Percentiles rank a stretch among this genome's conserved stretches.
These are phyloP conservation scores for Drosophila monieri DNA, from an alignment of 2,888 invertebrate genomes.

Conservation along the genomic window DNA sequence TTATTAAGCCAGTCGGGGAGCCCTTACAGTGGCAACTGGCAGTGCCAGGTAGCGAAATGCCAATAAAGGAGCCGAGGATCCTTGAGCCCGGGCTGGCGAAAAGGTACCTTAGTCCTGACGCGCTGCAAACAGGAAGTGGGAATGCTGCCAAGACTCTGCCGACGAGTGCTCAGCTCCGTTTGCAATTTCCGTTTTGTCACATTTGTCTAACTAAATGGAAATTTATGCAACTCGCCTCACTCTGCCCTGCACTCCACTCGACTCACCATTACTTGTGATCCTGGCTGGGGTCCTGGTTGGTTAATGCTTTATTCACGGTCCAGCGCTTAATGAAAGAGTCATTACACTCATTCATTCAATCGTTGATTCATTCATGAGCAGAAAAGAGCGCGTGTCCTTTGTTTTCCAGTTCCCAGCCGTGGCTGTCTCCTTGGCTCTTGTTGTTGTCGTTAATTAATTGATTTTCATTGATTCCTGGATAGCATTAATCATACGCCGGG, in stretches of 20 bases:
- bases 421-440: not conserved
- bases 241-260: not conserved
- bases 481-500: constrained; percentile 67
- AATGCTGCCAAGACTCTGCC: constrained; percentile 50
- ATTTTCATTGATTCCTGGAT: constrained; percentile 51
- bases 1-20: constrained; percentile 58
- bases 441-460: constrained; percentile 64
- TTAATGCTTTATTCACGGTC: constrained; percentile 69
- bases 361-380: constrained; percentile 60
- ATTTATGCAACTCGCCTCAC: constrained; percentile 59
- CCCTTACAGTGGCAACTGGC: constrained; percentile 9
- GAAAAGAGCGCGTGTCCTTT: constrained; percentile 43
- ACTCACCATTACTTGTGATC: not conserved
- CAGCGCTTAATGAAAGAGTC: constrained; percentile 65
- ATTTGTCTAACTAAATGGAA: constrained; percentile 75
- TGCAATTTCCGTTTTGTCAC: constrained; percentile 75
- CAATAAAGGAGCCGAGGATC: constrained; percentile 45
- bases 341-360: constrained; percentile 64
- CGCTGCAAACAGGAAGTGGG: constrained; percentile 48
- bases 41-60: constrained; percentile 35
- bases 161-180: constrained; percentile 53
- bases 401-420: constrained; percentile 17
- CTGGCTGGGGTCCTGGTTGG: constrained; percentile 9
- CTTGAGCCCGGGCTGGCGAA: constrained; percentile 39
- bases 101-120: constrained; percentile 42